Evolutionary conservation across 37 sponge, comb jelly and placozoan species (phyloP).

Genomic region (Ianthella basta): DNA sequence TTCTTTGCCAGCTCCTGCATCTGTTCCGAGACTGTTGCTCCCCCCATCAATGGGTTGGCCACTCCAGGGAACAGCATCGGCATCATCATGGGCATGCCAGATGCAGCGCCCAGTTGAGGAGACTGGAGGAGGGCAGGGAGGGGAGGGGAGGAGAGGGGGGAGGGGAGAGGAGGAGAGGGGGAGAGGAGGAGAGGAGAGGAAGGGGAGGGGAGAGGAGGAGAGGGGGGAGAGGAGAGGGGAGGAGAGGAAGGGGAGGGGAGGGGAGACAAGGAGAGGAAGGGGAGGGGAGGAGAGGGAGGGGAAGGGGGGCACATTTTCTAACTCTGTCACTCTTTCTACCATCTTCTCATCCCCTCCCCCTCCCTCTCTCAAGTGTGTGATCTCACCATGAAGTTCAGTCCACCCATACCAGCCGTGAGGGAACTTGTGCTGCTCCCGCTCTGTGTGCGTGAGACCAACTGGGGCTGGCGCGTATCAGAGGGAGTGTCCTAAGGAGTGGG

Average conservation of each 20-base stretch:
- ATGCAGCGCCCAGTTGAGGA: neutral
- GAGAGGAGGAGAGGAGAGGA: neutral
- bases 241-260: neutral
- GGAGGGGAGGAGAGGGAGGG: constrained; percentile 38
- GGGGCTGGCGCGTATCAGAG: neutral
- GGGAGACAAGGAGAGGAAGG: no score
- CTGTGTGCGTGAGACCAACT: neutral
- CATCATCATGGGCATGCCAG: constrained; percentile 17
- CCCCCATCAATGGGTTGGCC: neutral
- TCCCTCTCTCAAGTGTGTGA: no score
- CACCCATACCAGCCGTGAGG: neutral
- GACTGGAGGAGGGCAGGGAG: constrained; percentile 7
- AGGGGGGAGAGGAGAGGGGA: neutral
- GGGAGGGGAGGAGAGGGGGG: constrained; percentile 4
- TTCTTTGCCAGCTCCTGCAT: constrained; percentile 18
- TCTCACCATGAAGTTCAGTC: constrained; percentile 11
- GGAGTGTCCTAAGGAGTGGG: neutral
- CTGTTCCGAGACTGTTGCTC: neutral
- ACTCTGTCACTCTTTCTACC: no score
- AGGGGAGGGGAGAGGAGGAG: constrained; percentile 8
- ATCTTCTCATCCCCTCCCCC: no score
- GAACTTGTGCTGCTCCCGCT: constrained; percentile 20
- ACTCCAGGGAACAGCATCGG: constrained; percentile 10
- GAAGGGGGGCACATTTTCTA: no score
- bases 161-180: neutral